Percentiles rank a stretch among this genome's conserved stretches.
These are phyloP conservation scores for Mongoloraphidia duomilia DNA, from an alignment of 2,888 invertebrate species.

Conservation along the genomic window DNA sequence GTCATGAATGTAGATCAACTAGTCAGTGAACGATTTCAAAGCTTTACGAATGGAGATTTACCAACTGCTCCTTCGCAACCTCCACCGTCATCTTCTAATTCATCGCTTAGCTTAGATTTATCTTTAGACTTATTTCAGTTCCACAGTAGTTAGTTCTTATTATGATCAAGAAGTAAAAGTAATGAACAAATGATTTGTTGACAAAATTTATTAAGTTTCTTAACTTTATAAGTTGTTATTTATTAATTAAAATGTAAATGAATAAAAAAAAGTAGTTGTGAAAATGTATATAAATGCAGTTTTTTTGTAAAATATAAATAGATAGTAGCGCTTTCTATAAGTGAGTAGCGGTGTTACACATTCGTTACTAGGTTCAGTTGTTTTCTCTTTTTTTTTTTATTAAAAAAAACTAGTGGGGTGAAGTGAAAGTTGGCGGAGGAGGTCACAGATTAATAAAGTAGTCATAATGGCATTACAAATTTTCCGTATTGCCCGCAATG, in stretches of 20 bases:
- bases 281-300: background rate
- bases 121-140: constrained; percentile 27
- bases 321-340: background rate
- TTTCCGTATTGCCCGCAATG: background rate
- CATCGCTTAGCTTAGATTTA: constrained; percentile 23
- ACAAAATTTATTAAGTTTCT: background rate
- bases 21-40: constrained; percentile 29
- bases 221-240: background rate
- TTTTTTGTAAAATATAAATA: background rate
- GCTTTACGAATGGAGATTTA: constrained; percentile 26
- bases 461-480: background rate
- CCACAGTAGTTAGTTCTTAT: constrained; percentile 18
- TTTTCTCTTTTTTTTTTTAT: no score
- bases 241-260: background rate
- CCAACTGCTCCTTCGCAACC: constrained; percentile 11
- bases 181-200: background rate
- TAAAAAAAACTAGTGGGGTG: no score
- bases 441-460: background rate
- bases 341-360: background rate
- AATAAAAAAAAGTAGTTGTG: background rate
- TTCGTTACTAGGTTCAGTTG: background rate
- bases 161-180: background rate
- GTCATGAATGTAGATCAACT: constrained; percentile 31
- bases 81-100: background rate
- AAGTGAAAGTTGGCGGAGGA: no score